Evolutionary conservation across 2,888 invertebrate genomes (phyloP).

Genomic region (Ametastegia equiseti): DNA sequence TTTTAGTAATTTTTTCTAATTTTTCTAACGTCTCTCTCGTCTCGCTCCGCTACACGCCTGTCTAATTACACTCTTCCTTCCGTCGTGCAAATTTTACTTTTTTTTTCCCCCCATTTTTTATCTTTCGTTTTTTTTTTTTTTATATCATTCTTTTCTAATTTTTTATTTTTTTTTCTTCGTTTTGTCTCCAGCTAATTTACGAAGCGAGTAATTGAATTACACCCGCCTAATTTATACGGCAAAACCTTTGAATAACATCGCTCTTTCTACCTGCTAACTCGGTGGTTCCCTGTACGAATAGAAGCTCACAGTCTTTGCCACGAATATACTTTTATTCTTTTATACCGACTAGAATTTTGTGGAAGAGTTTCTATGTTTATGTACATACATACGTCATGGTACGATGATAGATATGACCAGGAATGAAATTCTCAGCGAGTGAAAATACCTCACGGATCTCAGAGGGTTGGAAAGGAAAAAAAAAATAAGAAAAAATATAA

Average conservation of each 20-base stretch:
- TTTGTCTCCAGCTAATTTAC: conserved; percentile 19
- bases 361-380: too few species aligned
- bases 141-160: background rate
- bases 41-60: conserved; percentile 7
- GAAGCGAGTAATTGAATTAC: conserved; percentile 44
- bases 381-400: too few species aligned
- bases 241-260: conserved; percentile 44
- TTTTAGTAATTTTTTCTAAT: conserved; percentile 33
- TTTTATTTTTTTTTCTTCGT: conserved; percentile 29
- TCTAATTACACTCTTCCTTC: conserved; percentile 48
- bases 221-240: conserved; percentile 40
- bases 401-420: too few species aligned
- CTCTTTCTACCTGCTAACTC: background rate
- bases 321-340: background rate
- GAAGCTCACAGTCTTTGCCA: background rate
- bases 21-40: conserved; percentile 34
- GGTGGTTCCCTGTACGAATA: background rate
- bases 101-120: background rate
- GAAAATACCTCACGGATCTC: too few species aligned
- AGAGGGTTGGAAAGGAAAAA: background rate
- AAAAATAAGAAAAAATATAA: too few species aligned
- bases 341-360: background rate
- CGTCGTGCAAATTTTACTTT: conserved; percentile 45
- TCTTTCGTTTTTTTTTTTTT: background rate
- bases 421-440: too few species aligned